These are phyloP conservation scores for Gastrophysa polygoni DNA, from an alignment of 2,888 invertebrate genomes.

Conservation along the genomic window DNA sequence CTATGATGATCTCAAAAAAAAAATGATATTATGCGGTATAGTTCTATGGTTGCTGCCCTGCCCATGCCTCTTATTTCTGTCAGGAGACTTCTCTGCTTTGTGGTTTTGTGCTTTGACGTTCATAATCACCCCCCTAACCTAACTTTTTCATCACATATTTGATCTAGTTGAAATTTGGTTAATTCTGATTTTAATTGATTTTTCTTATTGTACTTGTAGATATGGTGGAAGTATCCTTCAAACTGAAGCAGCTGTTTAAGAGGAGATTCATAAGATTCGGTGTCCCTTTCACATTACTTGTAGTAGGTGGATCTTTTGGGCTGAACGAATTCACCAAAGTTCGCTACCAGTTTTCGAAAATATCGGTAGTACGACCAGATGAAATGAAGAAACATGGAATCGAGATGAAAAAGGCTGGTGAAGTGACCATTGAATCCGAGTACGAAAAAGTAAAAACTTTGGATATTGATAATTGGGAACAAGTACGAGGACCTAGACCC, in stretches of 20 bases:
- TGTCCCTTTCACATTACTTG: slow-evolving; percentile 73
- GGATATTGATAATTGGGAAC: slow-evolving; percentile 85
- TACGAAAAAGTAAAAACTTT: slow-evolving; percentile 75
- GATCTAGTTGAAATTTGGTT: not conserved
- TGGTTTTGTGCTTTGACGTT: too few relatives aligned
- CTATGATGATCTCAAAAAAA: too few relatives aligned
- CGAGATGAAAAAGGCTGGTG: slow-evolving; percentile 66
- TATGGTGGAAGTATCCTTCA: slow-evolving; percentile 7
- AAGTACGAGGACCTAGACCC: slow-evolving; percentile 82
- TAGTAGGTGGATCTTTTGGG: slow-evolving; percentile 80
- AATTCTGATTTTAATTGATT: too few relatives aligned
- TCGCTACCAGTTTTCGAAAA: slow-evolving; percentile 69
- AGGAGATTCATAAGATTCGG: slow-evolving; percentile 65
- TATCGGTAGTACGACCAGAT: slow-evolving; percentile 64
- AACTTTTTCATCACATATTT: not conserved
- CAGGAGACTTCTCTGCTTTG: too few relatives aligned
- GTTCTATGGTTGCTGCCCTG: too few relatives aligned
- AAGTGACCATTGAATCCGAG: slow-evolving; percentile 75
- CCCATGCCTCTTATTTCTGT: too few relatives aligned
- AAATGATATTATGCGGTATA: too few relatives aligned
- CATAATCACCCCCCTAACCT: too few relatives aligned
- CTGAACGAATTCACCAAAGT: slow-evolving; percentile 75
- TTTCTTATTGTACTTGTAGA: not conserved
- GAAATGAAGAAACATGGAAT: slow-evolving; percentile 73
- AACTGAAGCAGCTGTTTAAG: slow-evolving; percentile 35